phyloP scores from a whole-genome alignment of 2,888 invertebrate species.

The Melinaea marsaeus region DNA sequence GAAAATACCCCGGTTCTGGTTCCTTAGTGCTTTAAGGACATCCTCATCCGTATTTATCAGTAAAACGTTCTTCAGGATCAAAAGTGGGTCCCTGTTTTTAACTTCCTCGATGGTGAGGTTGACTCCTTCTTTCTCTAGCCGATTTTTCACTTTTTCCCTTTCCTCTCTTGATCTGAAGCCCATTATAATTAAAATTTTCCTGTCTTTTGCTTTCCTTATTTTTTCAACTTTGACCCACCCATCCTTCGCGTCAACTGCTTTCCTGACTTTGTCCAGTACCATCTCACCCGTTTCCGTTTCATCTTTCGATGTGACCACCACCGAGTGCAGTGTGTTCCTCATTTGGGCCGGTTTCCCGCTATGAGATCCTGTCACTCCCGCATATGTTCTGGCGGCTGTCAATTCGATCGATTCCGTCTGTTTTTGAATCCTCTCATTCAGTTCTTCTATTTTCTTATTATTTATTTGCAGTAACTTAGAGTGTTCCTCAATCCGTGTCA shows the following conservation, averaged over 20 bases:
- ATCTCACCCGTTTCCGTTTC: conserved; percentile 12
- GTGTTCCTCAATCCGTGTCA: background rate
- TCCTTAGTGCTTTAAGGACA: conserved; percentile 23
- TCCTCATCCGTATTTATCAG: background rate
- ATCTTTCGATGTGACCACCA: conserved; percentile 11
- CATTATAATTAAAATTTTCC: conserved; percentile 19
- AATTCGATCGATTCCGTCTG: background rate
- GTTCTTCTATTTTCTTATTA: background rate
- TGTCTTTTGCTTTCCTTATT: conserved; percentile 19
- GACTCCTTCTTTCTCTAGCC: conserved; percentile 3
- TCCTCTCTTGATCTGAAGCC: conserved; percentile 15
- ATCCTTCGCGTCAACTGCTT: conserved; percentile 15
- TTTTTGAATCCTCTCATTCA: background rate
- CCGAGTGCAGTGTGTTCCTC: conserved; percentile 11
- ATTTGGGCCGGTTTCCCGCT: no score
- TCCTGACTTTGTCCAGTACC: conserved; percentile 10
- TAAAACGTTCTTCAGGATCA: conserved; percentile 18
- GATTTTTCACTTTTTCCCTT: conserved; percentile 9
- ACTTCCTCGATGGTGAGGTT: conserved; percentile 14
- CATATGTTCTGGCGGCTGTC: background rate
- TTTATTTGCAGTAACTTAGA: background rate
- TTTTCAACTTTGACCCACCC: conserved; percentile 16
- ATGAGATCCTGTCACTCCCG: background rate
- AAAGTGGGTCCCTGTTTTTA: conserved; percentile 21
- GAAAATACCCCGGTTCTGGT: conserved; percentile 9